Conservation (phyloP, 2,113 vertebrate species). For the Seriola dumerili region DNA sequence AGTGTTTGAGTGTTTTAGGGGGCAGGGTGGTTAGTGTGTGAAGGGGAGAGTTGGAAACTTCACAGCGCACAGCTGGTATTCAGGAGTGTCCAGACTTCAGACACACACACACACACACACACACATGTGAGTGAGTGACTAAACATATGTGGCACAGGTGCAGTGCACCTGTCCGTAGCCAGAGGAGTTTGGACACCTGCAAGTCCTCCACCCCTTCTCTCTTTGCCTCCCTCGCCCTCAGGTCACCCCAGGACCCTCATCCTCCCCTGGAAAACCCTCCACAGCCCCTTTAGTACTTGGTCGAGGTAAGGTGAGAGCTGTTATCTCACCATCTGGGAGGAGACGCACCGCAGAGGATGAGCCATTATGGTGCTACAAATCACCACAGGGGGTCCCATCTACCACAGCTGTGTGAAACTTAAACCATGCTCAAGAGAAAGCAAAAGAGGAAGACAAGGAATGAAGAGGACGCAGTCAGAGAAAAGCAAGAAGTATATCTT, state of each 20-base stretch:
- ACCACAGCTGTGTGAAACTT: slow-evolving; percentile 74
- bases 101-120: neutral
- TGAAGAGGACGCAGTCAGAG: neutral
- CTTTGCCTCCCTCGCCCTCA: slow-evolving; percentile 49
- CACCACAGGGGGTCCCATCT: slow-evolving; percentile 54
- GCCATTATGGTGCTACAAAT: slow-evolving; percentile 70
- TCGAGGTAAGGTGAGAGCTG: slow-evolving; percentile 74
- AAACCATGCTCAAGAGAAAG: slow-evolving; percentile 49
- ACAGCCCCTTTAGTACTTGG: slow-evolving; percentile 46
- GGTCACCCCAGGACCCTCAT: slow-evolving; percentile 59
- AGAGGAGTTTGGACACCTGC: slow-evolving; percentile 71
- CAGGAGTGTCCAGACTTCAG: slow-evolving; percentile 23
- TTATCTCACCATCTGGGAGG: slow-evolving; percentile 69
- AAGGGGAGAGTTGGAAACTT: slow-evolving; percentile 29
- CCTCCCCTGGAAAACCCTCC: slow-evolving; percentile 28
- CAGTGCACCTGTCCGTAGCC: slow-evolving; percentile 73
- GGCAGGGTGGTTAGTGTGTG: slow-evolving; percentile 33
- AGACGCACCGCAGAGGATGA: slow-evolving; percentile 50
- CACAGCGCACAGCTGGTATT: slow-evolving; percentile 53
- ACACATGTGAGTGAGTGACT: slow-evolving; percentile 4
- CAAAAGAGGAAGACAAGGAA: neutral
- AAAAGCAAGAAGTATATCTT: neutral
- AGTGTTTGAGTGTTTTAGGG: slow-evolving; percentile 1
- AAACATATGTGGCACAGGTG: slow-evolving; percentile 71
- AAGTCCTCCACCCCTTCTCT: slow-evolving; percentile 46